phyloP scores from a whole-genome alignment of 2,113 vertebrate genomes.

The Anthoscopus minutus region DNA sequence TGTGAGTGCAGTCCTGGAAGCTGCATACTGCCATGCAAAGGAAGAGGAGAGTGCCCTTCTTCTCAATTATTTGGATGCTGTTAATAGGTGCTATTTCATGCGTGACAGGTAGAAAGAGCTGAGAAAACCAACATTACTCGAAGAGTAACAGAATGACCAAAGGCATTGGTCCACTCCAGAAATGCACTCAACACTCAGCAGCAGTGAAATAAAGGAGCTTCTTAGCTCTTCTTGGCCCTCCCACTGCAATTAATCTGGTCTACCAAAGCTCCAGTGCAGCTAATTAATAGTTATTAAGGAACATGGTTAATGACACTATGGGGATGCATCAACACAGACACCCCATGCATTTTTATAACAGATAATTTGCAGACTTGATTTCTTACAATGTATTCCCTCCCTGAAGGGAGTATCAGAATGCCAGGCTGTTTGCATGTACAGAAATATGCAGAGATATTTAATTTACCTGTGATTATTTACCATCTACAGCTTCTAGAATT shows the following conservation, averaged over 20 bases:
- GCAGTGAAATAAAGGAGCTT: not conserved
- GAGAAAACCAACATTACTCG: not conserved
- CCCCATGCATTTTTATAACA: constrained; percentile 9
- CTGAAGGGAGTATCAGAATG: constrained; percentile 4
- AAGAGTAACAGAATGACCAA: not conserved
- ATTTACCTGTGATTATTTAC: constrained; percentile 21
- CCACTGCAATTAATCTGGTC: constrained; percentile 2
- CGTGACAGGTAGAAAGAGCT: not conserved
- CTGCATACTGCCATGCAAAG: not conserved
- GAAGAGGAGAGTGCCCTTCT: not conserved
- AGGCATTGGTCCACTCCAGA: not conserved
- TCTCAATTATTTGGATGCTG: not conserved
- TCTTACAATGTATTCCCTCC: not conserved
- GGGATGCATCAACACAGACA: constrained; percentile 42
- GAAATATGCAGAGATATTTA: not conserved
- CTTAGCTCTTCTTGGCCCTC: not conserved
- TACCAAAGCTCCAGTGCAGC: not conserved
- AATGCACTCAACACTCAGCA: not conserved
- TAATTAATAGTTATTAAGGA: constrained; percentile 42
- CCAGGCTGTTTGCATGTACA: not conserved
- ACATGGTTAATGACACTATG: constrained; percentile 10
- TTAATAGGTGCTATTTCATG: not conserved
- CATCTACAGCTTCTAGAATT: not conserved
- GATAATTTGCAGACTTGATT: constrained; percentile 16
- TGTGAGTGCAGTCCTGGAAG: not conserved